phyloP scores from a whole-genome alignment of 2,888 invertebrate genomes.

The Drosophila sordidula region DNA sequence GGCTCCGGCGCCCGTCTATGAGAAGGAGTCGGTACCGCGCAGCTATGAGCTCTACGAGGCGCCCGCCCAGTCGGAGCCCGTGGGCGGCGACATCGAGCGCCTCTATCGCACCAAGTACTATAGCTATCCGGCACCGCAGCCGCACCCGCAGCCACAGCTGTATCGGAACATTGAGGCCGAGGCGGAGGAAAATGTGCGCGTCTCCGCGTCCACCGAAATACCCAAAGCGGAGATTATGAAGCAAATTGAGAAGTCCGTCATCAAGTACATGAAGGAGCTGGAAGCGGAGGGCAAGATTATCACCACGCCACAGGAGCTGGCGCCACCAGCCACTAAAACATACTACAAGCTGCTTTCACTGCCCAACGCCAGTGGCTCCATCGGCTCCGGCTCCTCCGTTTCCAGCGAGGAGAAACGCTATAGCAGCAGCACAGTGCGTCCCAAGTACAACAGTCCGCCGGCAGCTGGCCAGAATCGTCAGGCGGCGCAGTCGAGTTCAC shows the following conservation, averaged over 20 bases:
- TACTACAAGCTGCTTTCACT: conserved; percentile 77
- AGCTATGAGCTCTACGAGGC: conserved; percentile 65
- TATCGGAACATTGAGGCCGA: conserved; percentile 63
- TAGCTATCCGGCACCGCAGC: conserved; percentile 45
- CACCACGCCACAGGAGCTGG: conserved; percentile 72
- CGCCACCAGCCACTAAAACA: conserved; percentile 72
- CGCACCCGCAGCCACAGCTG: conserved; percentile 33
- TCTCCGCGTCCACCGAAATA: conserved; percentile 82
- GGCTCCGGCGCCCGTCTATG: conserved; percentile 72
- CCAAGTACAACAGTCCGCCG: conserved; percentile 70
- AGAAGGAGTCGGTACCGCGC: conserved; percentile 76
- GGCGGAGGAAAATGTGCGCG: conserved; percentile 75
- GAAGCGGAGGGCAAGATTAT: conserved; percentile 84
- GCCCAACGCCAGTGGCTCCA: conserved; percentile 21
- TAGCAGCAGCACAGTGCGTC: conserved; percentile 79
- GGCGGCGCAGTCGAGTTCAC: conserved; percentile 24
- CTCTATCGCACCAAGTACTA: conserved; percentile 79
- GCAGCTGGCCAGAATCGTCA: conserved; percentile 28
- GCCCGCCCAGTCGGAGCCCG: conserved; percentile 23
- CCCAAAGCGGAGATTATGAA: conserved; percentile 84
- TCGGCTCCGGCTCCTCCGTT: conserved; percentile 7
- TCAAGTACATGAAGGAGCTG: conserved; percentile 84
- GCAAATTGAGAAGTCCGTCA: conserved; percentile 85
- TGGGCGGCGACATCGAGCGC: conserved; percentile 65
- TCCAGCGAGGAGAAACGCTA: conserved; percentile 71